Conservation (phyloP, 2,888 invertebrate genomes). For the Campaea margaritaria region DNA sequence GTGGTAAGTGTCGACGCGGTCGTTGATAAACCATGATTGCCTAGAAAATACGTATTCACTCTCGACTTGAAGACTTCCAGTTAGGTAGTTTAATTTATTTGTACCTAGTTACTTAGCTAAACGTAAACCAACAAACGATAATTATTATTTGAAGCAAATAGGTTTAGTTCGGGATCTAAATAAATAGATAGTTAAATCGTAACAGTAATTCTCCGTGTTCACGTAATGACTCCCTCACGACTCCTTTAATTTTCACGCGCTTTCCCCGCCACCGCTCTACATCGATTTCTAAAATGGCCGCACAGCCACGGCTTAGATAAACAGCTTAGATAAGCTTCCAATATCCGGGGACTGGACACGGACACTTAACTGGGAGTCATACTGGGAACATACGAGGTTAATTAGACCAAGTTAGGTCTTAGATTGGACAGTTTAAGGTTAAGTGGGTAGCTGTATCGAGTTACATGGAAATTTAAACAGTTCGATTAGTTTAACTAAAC, state of each 20-base stretch:
- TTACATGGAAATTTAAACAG: too few relatives aligned
- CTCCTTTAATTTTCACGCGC: conserved; percentile 28
- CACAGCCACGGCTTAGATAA: conserved; percentile 28
- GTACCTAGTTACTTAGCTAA: too few relatives aligned
- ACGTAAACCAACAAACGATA: not conserved
- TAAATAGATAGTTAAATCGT: not conserved
- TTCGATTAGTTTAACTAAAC: not conserved
- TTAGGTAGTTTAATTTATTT: too few relatives aligned
- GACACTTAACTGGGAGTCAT: not conserved
- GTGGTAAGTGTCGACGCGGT: too few relatives aligned
- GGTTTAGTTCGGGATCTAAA: not conserved
- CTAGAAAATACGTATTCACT: too few relatives aligned
- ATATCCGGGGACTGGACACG: conserved; percentile 28
- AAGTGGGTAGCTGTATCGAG: not conserved
- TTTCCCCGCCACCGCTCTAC: conserved; percentile 11
- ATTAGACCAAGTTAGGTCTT: conserved; percentile 8
- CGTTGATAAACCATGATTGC: too few relatives aligned
- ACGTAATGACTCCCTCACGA: conserved; percentile 25
- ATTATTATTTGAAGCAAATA: not conserved
- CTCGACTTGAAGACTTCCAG: too few relatives aligned
- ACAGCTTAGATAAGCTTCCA: conserved; percentile 32
- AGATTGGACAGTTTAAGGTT: not conserved
- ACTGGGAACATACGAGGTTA: conserved; percentile 5
- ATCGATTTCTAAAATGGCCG: conserved; percentile 32
- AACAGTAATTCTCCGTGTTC: conserved; percentile 16